Percentiles rank a stretch among this genome's conserved stretches.
Conservation (phyloP, 2,113 vertebrate species). For the Isichthys henryi region DNA sequence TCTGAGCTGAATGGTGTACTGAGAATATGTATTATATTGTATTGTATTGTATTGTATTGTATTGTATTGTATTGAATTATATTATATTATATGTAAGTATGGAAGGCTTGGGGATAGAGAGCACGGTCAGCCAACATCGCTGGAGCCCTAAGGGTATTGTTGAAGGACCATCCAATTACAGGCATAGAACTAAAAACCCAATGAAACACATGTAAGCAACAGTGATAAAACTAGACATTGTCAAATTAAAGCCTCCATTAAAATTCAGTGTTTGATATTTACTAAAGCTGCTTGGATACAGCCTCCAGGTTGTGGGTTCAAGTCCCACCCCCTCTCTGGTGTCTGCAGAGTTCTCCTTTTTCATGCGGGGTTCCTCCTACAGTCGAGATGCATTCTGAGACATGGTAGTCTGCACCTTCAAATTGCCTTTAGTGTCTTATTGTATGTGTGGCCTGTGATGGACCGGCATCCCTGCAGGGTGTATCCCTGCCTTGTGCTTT, state of each 20-base stretch:
- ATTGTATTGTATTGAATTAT: not conserved
- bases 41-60: not conserved
- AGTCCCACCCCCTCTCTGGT: not conserved
- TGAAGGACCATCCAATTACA: not conserved
- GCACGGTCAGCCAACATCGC: not conserved
- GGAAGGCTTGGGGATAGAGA: not conserved
- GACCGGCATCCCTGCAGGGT: not conserved
- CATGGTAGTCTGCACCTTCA: not conserved
- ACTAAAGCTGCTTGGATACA: not conserved
- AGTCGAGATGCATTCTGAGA: not conserved
- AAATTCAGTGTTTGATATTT: not conserved
- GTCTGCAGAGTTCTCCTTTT: not conserved
- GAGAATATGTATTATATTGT: not conserved
- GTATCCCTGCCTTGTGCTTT: not conserved
- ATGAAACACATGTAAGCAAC: not conserved
- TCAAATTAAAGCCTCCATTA: not conserved
- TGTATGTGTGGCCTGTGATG: not conserved
- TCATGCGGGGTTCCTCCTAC: not conserved
- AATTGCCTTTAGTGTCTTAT: not conserved
- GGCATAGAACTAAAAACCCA: not conserved
- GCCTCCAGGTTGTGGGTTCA: not conserved
- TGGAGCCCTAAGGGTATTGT: not conserved
- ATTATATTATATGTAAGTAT: not conserved
- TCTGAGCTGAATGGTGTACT: not conserved
- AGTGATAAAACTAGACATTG: not conserved